Evolutionary conservation across 2,113 vertebrate species (phyloP).

Genomic region (Rattus norvegicus): GRCr8 NC_086033.1:66793501-66794000

Average conservation of each 20-base stretch:
- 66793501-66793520: background rate
- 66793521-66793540: background rate
- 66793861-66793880: background rate
- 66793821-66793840: background rate
- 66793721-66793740: accelerated
- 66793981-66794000: background rate
- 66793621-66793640: no score
- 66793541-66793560: background rate
- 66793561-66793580: background rate
- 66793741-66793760: background rate
- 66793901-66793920: background rate
- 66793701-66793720: no score
- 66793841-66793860: background rate
- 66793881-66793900: background rate
- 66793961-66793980: background rate
- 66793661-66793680: no score
- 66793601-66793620: background rate
- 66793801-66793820: background rate
- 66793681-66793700: no score
- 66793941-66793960: background rate
- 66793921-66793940: background rate
- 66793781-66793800: background rate
- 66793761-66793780: background rate
- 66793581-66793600: background rate
- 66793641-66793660: no score